These are phyloP conservation scores for Polyboroides typus DNA, from an alignment of 2,797 vertebrate species.

Conservation along the genomic window DNA sequence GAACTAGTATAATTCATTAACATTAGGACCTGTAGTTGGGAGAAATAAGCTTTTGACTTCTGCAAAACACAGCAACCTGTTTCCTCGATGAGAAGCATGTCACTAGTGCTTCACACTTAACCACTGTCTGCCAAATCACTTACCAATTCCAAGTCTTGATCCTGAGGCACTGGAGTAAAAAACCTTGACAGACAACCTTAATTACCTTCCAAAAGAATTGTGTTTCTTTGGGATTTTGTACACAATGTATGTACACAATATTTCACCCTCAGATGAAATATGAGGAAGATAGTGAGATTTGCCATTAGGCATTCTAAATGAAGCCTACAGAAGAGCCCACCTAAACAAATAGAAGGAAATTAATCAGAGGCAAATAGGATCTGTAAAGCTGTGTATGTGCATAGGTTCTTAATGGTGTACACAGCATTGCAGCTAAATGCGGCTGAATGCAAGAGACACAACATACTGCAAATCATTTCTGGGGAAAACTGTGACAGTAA, in stretches of 20 bases:
- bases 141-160: not conserved
- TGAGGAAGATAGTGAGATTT: not conserved
- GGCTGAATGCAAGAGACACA: not conserved
- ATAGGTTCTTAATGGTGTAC: not conserved
- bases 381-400: not conserved
- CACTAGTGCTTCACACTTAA: not conserved
- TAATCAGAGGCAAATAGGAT: not conserved
- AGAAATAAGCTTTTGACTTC: not conserved
- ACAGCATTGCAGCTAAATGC: not conserved
- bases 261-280: not conserved
- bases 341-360: not conserved
- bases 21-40: not conserved
- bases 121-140: not conserved
- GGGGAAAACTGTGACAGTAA: not conserved
- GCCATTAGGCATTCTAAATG: not conserved
- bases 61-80: not conserved
- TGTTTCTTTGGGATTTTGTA: not conserved
- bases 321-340: not conserved
- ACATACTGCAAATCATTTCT: not conserved
- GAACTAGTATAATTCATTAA: not conserved
- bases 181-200: not conserved
- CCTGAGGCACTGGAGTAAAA: not conserved
- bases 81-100: not conserved
- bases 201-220: not conserved
- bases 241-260: not conserved